Conservation (phyloP, 2,797 vertebrate species). For the Syndactyla subalaris region DNA sequence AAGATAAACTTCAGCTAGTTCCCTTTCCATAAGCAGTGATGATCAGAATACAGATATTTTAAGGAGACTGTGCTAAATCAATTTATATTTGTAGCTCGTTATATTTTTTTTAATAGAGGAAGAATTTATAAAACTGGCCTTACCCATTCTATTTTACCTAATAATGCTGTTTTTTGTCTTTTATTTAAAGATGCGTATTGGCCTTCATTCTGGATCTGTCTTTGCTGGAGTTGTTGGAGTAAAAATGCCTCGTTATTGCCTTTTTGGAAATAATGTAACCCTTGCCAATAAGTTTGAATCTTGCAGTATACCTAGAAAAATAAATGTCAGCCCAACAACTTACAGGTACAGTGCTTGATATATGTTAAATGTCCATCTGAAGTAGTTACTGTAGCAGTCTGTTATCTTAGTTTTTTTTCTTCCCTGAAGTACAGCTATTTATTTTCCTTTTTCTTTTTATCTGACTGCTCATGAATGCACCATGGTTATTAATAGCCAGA, state of each 20-base stretch:
- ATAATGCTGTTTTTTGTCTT: constrained; percentile 20
- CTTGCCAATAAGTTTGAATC: constrained; percentile 99
- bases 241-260: constrained; percentile 98
- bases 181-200: constrained; percentile 92
- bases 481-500: background rate
- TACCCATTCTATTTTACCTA: background rate
- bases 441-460: background rate
- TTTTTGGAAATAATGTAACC: constrained; percentile 98
- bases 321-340: constrained; percentile 97
- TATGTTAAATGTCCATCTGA: background rate
- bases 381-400: background rate
- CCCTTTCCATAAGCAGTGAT: background rate
- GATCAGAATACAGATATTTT: background rate
- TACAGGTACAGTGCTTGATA: constrained; percentile 83
- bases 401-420: background rate
- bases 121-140: background rate
- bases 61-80: background rate
- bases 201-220: constrained; percentile 94
- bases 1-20: background rate
- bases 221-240: constrained; percentile 98
- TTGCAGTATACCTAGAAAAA: constrained; percentile 90
- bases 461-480: background rate
- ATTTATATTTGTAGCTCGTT: background rate
- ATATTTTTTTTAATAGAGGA: background rate
- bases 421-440: background rate